phyloP scores from a whole-genome alignment of 1,140 invertebrate genomes.

The Acyrthosiphon pisum region DNA sequence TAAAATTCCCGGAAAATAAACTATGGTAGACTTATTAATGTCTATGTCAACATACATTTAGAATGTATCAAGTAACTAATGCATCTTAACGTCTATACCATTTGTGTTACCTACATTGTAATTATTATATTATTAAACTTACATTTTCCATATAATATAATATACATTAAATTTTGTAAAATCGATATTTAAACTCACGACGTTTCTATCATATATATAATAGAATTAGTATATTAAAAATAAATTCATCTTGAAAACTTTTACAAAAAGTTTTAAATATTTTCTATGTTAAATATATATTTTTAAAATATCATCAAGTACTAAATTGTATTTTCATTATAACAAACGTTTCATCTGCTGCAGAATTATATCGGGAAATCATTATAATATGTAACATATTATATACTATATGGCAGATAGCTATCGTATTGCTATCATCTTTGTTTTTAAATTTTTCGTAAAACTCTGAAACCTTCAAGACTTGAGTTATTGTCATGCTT shows the following conservation, averaged over 20 bases:
- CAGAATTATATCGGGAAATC: neutral
- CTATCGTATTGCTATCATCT: neutral
- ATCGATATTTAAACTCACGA: neutral
- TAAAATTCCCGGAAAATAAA: neutral
- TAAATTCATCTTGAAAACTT: neutral
- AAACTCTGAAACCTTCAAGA: neutral
- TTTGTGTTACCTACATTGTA: neutral
- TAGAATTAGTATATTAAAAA: neutral
- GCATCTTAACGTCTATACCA: neutral
- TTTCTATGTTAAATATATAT: neutral
- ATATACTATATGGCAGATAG: neutral
- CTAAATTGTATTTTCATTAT: constrained; percentile 9
- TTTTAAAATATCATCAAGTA: neutral
- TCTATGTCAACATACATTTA: neutral
- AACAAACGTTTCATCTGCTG: neutral
- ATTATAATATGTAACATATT: neutral
- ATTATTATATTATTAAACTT: neutral
- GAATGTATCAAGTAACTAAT: neutral
- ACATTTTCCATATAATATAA: neutral
- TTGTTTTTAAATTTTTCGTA: neutral
- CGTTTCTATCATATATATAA: neutral
- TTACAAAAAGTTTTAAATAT: neutral
- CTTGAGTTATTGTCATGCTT: neutral
- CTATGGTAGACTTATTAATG: neutral
- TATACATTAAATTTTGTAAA: neutral